Conservation (phyloP, 2,797 vertebrate genomes). For the Argyrosomus regius region DNA sequence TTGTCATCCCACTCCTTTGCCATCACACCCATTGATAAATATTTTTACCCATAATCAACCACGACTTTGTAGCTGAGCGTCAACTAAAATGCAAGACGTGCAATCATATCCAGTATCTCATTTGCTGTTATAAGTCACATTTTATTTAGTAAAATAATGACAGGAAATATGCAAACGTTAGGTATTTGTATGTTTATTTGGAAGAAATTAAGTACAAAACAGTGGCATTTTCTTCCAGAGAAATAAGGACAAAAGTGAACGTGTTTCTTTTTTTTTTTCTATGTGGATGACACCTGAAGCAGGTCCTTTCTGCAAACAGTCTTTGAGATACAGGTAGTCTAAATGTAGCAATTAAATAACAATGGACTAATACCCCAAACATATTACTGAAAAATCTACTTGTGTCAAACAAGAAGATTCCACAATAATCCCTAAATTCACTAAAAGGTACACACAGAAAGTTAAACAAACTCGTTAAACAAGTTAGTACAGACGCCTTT, state of each 20-base stretch:
- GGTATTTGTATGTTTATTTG: slow-evolving; percentile 84
- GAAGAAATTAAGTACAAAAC: slow-evolving; percentile 91
- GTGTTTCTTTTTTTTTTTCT: slow-evolving; percentile 76
- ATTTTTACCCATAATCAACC: neutral
- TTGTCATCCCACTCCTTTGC: no score
- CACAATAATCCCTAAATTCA: slow-evolving; percentile 84
- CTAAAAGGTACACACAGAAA: slow-evolving; percentile 80
- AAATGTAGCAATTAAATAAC: slow-evolving; percentile 82
- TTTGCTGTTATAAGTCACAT: neutral
- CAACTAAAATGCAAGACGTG: neutral
- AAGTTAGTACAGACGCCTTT: slow-evolving; percentile 86
- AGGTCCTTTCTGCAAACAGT: slow-evolving; percentile 69
- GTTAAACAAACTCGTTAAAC: slow-evolving; percentile 84
- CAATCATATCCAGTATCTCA: neutral
- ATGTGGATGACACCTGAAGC: slow-evolving; percentile 60
- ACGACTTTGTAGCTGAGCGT: neutral
- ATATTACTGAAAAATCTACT: slow-evolving; percentile 78
- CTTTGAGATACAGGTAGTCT: slow-evolving; percentile 72
- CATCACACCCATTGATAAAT: neutral
- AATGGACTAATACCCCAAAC: slow-evolving; percentile 70
- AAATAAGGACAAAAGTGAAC: slow-evolving; percentile 90
- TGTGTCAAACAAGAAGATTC: slow-evolving; percentile 92
- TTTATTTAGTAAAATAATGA: slow-evolving; percentile 1
- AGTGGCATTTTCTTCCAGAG: slow-evolving; percentile 91
- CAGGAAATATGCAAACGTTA: slow-evolving; percentile 23